Base-by-base conservation (phyloP, 2,888 invertebrate genomes). In the Thymelicus acteon region DNA sequence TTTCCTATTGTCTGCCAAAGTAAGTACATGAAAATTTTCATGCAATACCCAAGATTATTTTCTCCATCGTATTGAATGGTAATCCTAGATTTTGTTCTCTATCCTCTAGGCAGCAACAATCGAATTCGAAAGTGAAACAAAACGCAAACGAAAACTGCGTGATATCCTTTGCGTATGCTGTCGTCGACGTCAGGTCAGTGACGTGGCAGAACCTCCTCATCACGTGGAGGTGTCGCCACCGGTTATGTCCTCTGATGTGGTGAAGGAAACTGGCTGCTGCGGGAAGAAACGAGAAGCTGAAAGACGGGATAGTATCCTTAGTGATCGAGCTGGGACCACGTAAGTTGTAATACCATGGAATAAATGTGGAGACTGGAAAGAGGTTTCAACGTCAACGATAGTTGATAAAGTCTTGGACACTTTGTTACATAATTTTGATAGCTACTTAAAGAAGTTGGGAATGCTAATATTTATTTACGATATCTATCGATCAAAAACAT, bases 291-390 rank as follows among this genome's bases (percentile, higher is more conserved):
- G 88, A 74, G 82, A 92, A 57, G 87, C 87, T 0, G 95, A 91
- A 75, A 91, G 93, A 78, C 88, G 93, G 24, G 95, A 94, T 82
- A 96, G 94, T 80, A 95, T 90, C 79, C 78, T 94, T 48, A 95
- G 94, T 74, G 94, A 93, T 72, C 85, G 93, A 15, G 85, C 91
- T 47, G 88, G 93, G 6, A 77, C 86, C 3, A 84, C 84, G 93
- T 93, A 37, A 85, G 87, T 83, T 54, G 6, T 57, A 13, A 49
- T 49, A 19, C 8, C 44, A 31, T 31, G 31, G 31, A 31, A 31
- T 5, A 31, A 31, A 31, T 31, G 31, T 31, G 3, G 5, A 31
- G 31, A 31, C 0, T 31, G 0, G 1, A 5, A 31, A 31, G 31
- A 31, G 31, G 31, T 31, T 31, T 31, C 31, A 31, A 31, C 1